phyloP scores from a whole-genome alignment of 2,888 invertebrate genomes.

The Catocala sponsa region DNA sequence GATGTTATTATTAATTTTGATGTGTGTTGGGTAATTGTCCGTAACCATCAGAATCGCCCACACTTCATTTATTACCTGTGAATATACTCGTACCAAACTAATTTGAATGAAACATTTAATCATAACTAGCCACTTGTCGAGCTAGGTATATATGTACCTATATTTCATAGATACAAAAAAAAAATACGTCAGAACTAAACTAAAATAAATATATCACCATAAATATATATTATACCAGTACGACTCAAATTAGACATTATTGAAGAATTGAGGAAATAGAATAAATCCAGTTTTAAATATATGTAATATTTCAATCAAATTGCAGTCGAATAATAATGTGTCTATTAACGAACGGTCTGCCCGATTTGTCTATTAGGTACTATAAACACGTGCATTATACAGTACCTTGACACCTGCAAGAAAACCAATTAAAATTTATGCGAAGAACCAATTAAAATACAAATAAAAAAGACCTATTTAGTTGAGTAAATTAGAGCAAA shows the following conservation, averaged over 20 bases:
- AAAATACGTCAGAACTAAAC: too few species aligned
- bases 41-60: slow-evolving; percentile 16
- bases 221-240: too few species aligned
- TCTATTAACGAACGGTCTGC: too few species aligned
- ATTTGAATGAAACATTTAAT: slow-evolving; percentile 12
- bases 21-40: slow-evolving; percentile 30
- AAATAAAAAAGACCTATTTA: slow-evolving; percentile 42
- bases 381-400: slow-evolving; percentile 9
- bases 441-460: slow-evolving; percentile 48
- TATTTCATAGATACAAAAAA: too few species aligned
- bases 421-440: slow-evolving; percentile 25
- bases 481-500: slow-evolving; percentile 62
- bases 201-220: too few species aligned
- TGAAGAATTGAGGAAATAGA: slow-evolving; percentile 1
- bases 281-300: not conserved
- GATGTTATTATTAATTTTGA: slow-evolving; percentile 27
- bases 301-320: slow-evolving; percentile 5
- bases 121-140: too few species aligned
- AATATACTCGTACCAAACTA: not conserved
- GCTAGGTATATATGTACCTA: too few species aligned
- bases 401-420: slow-evolving; percentile 20
- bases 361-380: too few species aligned
- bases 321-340: not conserved
- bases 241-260: not conserved
- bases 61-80: slow-evolving; percentile 20